These are phyloP conservation scores for Cheilosia pagana DNA, from an alignment of 2,888 invertebrate genomes.

Conservation along the genomic window DNA sequence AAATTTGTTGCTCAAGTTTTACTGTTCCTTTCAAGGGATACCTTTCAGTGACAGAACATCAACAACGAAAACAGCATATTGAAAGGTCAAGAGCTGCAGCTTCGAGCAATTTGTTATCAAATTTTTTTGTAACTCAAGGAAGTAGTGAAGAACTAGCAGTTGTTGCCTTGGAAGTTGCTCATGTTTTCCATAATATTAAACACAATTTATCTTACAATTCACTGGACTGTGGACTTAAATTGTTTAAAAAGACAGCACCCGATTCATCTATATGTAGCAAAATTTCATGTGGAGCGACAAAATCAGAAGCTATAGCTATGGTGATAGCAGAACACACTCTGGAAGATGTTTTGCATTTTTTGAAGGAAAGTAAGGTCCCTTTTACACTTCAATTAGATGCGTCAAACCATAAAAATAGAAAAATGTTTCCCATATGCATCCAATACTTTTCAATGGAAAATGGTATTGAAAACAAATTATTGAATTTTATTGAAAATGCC, in stretches of 20 bases:
- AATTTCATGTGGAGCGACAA: conserved; percentile 32
- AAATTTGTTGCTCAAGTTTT: background rate
- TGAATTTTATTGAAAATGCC: conserved; percentile 19
- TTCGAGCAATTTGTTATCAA: conserved; percentile 20
- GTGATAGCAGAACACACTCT: no score
- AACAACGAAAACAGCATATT: conserved; percentile 30
- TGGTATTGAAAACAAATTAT: conserved; percentile 27
- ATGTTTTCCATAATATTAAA: conserved; percentile 6
- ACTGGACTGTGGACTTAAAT: conserved; percentile 25
- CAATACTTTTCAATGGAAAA: conserved; percentile 22
- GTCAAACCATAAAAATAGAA: conserved; percentile 16
- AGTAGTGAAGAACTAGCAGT: conserved; percentile 21
- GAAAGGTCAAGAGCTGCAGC: conserved; percentile 30
- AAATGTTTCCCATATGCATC: conserved; percentile 7
- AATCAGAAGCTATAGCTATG: conserved; percentile 30
- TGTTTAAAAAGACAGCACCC: conserved; percentile 16
- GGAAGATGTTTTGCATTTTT: conserved; percentile 11
- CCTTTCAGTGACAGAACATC: conserved; percentile 10
- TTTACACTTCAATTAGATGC: conserved; percentile 32
- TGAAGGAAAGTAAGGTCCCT: conserved; percentile 20
- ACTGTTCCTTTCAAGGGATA: conserved; percentile 11
- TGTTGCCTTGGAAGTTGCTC: conserved; percentile 35
- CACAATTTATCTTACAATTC: no score
- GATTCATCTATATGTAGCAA: conserved; percentile 16
- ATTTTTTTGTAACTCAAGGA: conserved; percentile 12